These are phyloP conservation scores for Palaemon carinicauda DNA, from an alignment of 1,140 invertebrate species.

Conservation along the genomic window DNA sequence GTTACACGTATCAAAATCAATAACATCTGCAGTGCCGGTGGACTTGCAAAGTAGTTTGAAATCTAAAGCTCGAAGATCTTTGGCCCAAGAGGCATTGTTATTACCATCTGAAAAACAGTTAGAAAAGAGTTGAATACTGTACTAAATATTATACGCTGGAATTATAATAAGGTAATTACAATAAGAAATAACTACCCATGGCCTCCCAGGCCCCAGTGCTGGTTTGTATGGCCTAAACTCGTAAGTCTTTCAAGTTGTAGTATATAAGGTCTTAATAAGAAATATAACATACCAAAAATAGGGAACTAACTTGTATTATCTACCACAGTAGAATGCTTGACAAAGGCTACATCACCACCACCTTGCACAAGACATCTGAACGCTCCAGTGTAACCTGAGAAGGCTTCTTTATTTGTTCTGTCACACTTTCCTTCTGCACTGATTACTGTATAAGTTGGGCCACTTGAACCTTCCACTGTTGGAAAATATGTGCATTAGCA, in stretches of 20 bases:
- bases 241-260: too few species aligned
- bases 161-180: not conserved
- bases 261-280: too few species aligned
- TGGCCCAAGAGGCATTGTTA: conserved; percentile 42
- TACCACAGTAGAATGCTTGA: conserved; percentile 88
- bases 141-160: too few species aligned
- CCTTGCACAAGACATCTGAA: conserved; percentile 93
- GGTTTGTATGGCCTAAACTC: too few species aligned
- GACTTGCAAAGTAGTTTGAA: conserved; percentile 67
- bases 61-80: conserved; percentile 36
- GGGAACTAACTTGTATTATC: conserved; percentile 72
- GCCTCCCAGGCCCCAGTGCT: too few species aligned
- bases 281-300: not conserved
- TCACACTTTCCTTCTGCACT: conserved; percentile 19
- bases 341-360: conserved; percentile 94
- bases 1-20: conserved; percentile 69
- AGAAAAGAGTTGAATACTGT: not conserved
- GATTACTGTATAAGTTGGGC: conserved; percentile 14
- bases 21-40: conserved; percentile 69
- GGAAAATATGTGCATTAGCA: not conserved
- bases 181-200: not conserved
- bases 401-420: conserved; percentile 85
- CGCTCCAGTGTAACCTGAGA: conserved; percentile 87
- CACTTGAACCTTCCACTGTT: conserved; percentile 30
- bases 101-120: conserved; percentile 29